Evolutionary conservation across 2,888 invertebrate genomes (phyloP).

Genomic region (Drosophila acutilabella): DNA sequence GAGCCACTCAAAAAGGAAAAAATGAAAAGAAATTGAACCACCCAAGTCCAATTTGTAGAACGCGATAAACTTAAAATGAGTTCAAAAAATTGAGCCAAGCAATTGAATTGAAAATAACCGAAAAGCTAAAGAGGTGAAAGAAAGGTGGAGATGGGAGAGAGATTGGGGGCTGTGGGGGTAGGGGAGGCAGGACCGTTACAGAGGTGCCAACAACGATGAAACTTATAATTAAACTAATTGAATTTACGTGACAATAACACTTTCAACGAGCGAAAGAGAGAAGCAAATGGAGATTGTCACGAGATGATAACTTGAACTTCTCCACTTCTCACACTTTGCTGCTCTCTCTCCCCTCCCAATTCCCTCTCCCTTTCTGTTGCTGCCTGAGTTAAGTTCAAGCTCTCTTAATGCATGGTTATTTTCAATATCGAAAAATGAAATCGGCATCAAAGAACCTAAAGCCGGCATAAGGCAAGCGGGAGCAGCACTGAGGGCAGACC

Average conservation of each 20-base stretch:
- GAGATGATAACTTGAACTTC: conserved; percentile 63
- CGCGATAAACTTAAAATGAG: conserved; percentile 26
- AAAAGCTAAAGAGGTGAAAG: conserved; percentile 11
- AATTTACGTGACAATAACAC: conserved; percentile 80
- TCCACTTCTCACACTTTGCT: conserved; percentile 6
- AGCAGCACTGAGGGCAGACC: conserved; percentile 12
- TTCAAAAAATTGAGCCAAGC: conserved; percentile 8
- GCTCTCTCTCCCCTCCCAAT: neutral
- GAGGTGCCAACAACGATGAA: conserved; percentile 75
- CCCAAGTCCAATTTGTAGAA: conserved; percentile 36
- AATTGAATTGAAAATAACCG: conserved; percentile 32
- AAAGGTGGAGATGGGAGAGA: neutral
- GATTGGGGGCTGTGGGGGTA: neutral
- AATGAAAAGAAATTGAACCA: conserved; percentile 20
- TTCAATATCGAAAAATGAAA: conserved; percentile 82
- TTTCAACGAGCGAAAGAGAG: conserved; percentile 50
- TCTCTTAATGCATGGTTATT: conserved; percentile 79
- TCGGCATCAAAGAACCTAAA: conserved; percentile 78
- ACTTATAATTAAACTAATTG: conserved; percentile 79
- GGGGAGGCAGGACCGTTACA: conserved; percentile 38
- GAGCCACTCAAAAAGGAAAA: conserved; percentile 2
- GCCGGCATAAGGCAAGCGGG: conserved; percentile 53
- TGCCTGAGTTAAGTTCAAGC: conserved; percentile 45
- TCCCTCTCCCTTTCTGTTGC: conserved; percentile 5
- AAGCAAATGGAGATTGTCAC: conserved; percentile 59